These are phyloP conservation scores for Styela clava DNA, from an alignment of 23 tunicate genomes.

Conservation along the genomic window DNA sequence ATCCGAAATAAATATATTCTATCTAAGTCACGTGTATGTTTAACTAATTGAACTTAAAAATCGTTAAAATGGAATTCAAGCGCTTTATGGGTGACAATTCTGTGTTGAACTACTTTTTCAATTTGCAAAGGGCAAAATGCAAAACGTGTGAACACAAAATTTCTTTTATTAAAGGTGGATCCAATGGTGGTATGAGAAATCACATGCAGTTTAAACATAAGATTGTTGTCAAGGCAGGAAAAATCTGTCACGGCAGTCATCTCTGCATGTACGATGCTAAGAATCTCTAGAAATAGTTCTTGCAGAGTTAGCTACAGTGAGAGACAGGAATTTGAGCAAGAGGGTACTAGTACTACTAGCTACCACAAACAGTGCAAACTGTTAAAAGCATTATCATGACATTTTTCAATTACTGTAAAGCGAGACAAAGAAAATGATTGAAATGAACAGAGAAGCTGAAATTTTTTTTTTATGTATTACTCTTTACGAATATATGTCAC, in stretches of 20 bases:
- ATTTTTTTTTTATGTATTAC: constrained; percentile 49
- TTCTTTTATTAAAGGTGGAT: constrained; percentile 59
- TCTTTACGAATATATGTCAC: constrained; percentile 43
- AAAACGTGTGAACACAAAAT: constrained; percentile 49
- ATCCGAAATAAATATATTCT: too few species aligned
- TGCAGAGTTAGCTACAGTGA: constrained; percentile 53
- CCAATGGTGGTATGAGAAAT: constrained; percentile 58
- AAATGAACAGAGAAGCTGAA: constrained; percentile 39
- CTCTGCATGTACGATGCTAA: constrained; percentile 20
- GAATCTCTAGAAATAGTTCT: constrained; percentile 46
- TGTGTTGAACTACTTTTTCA: constrained; percentile 54
- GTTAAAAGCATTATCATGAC: constrained; percentile 47
- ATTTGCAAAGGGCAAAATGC: constrained; percentile 58
- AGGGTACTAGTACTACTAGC: constrained; percentile 53
- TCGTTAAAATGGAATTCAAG: constrained; percentile 58
- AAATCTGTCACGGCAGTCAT: neutral
- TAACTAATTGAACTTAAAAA: too few species aligned
- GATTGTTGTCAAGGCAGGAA: constrained; percentile 32
- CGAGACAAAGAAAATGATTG: constrained; percentile 30
- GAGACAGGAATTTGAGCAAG: constrained; percentile 52
- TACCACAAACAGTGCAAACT: constrained; percentile 38
- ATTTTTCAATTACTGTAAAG: constrained; percentile 45
- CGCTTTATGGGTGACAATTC: constrained; percentile 46
- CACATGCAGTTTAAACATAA: constrained; percentile 45
- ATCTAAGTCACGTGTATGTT: too few species aligned